phyloP scores from a whole-genome alignment of 1,140 invertebrate species.

The Pachypsylla venusta region DNA sequence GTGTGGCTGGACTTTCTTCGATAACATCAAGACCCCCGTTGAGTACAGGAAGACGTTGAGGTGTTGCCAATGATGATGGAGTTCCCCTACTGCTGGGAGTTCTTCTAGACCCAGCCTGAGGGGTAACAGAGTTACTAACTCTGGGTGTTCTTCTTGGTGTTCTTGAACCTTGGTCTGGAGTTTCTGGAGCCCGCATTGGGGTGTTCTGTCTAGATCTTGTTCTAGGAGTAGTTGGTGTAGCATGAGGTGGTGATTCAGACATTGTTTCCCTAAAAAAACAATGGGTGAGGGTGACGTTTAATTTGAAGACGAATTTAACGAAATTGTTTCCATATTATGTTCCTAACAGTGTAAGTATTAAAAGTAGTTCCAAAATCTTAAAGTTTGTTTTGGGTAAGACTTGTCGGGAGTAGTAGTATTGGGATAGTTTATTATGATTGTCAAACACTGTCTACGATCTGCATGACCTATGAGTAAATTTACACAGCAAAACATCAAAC shows the following conservation, averaged over 20 bases:
- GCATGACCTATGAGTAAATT: no score
- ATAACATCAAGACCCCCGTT: neutral
- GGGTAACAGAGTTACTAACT: neutral
- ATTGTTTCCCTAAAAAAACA: neutral
- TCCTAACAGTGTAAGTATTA: no score
- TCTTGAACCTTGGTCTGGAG: neutral
- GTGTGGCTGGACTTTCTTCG: constrained; percentile 6
- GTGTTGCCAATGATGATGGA: neutral
- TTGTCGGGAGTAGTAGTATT: no score
- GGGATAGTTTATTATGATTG: no score
- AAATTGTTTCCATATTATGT: no score
- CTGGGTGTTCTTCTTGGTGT: neutral
- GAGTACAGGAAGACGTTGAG: neutral
- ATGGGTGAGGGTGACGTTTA: no score
- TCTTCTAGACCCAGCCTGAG: neutral
- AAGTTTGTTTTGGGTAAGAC: no score
- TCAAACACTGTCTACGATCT: no score
- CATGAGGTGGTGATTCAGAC: neutral
- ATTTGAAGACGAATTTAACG: no score
- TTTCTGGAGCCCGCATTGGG: neutral
- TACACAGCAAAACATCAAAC: no score
- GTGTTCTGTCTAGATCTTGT: neutral
- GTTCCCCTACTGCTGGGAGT: neutral
- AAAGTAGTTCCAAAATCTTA: no score
- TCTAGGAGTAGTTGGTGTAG: neutral